phyloP scores from a whole-genome alignment of 2,888 invertebrate genomes.

The Ophion ventricosus region DNA sequence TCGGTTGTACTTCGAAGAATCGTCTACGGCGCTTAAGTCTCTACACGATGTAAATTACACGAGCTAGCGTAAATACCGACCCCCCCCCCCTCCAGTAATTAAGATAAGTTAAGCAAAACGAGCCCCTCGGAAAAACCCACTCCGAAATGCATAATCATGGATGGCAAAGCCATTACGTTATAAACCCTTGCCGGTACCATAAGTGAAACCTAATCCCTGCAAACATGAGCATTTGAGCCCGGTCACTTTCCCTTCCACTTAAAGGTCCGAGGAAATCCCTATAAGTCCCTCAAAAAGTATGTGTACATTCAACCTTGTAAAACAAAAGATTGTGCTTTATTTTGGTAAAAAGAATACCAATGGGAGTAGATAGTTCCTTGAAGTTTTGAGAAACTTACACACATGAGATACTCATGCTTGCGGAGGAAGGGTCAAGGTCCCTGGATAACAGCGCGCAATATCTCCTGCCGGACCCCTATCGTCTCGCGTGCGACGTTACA shows the following conservation, averaged over 20 bases:
- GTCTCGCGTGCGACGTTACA: neutral
- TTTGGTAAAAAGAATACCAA: neutral
- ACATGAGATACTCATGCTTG: neutral
- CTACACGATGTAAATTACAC: constrained; percentile 31
- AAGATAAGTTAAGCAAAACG: constrained; percentile 45
- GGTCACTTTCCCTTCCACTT: neutral
- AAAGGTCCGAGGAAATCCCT: neutral
- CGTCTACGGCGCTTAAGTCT: neutral
- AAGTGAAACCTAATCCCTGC: neutral
- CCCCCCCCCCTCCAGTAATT: constrained; percentile 17
- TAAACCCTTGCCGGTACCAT: neutral
- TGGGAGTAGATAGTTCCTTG: neutral
- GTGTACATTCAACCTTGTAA: neutral
- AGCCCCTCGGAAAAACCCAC: constrained; percentile 14
- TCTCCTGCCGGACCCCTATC: neutral
- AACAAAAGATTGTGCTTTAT: neutral
- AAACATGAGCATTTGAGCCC: neutral
- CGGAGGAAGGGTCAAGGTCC: neutral
- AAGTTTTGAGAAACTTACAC: neutral
- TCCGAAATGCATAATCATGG: neutral
- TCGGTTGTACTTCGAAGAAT: constrained; percentile 13
- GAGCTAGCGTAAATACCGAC: constrained; percentile 36
- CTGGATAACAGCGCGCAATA: neutral
- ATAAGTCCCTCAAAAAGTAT: neutral
- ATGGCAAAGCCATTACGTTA: neutral